Conservation (phyloP, 1,140 invertebrate species). For the Armadillidium nasatum region DNA sequence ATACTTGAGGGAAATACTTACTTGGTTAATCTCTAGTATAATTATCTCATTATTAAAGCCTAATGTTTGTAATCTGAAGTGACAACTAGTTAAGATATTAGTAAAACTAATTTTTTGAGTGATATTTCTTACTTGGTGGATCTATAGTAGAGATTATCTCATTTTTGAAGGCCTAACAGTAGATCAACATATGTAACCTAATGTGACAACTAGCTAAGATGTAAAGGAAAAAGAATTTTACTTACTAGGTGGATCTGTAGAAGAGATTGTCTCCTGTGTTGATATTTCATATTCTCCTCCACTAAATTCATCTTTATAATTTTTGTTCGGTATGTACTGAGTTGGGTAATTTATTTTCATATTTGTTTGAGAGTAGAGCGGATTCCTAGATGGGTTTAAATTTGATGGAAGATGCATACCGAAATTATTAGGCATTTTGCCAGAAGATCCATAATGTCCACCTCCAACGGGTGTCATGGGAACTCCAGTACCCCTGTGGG, state of each 20-base stretch:
- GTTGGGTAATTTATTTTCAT: neutral
- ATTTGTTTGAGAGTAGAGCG: neutral
- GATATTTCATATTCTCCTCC: neutral
- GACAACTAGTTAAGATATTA: too few relatives aligned
- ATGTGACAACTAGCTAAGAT: too few relatives aligned
- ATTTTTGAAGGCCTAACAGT: too few relatives aligned
- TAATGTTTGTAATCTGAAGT: too few relatives aligned
- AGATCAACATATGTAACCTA: too few relatives aligned
- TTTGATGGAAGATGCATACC: neutral
- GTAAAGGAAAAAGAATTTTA: neutral
- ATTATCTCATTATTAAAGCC: too few relatives aligned
- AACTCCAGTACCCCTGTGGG: neutral
- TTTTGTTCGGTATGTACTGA: neutral
- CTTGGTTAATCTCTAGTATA: too few relatives aligned
- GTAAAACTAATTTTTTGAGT: too few relatives aligned
- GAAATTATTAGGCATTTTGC: neutral
- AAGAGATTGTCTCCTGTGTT: neutral
- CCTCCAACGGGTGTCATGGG: neutral
- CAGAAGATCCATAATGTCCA: neutral
- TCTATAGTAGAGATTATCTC: too few relatives aligned
- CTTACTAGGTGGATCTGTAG: neutral
- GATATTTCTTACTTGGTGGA: too few relatives aligned
- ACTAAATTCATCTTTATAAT: neutral
- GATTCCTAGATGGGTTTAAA: neutral
- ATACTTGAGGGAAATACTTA: too few relatives aligned